Evolutionary conservation across 2,888 invertebrate species (phyloP), one percentile per base, ranked within the genome.

Genomic region (Drosophila paranaensis): DNA sequence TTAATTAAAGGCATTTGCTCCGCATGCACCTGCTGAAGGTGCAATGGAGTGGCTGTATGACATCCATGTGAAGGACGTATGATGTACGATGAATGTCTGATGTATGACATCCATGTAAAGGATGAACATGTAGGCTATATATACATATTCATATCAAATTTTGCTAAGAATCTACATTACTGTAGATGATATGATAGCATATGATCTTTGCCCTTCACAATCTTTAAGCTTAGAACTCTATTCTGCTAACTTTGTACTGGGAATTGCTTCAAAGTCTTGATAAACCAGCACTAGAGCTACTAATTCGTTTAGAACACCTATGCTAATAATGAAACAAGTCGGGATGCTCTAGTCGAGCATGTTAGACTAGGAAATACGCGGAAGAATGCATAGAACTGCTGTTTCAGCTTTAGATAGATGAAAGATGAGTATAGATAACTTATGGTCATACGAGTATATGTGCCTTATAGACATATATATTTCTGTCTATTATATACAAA

Each of bases 1-100:
- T 87, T 64, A 73, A 88, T 85, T 74, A 72, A 66, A 60, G 30
- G 37, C 56, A 60, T 68, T 68, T 62, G 40, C 55, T 33, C 42
- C n/a, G 16, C 37, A 16, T 62, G 57, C 66, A 37, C 51, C 69
- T 27, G 39, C 42, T 33, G n/a, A 37, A 13, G 56, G 62, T 62
- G 67, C 56, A 53, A 60, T 46, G 16, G 46, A 60, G 46, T 62
- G 77, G 77, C 25, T 30, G 14, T 6, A 35, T 61, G 68, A 61
- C 60, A 61, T 20, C 20, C 20, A 20, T 20, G 20, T 20, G 20
- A 20, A 20, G 20, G 2, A 20, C 2, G 20, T 20, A 20, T 20
- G 20, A 20, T 20, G 20, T 20, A 20, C 20, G 20, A 20, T 20
- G 20, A 2, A 20, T 20, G 20, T 1, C 1, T 20, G 20, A 20